A percentile compares a stretch with the other conserved stretches of the same genome.
Evolutionary conservation across 1,140 invertebrate species (phyloP).

Genomic region (Venustaconcha ellipsiformis): DNA sequence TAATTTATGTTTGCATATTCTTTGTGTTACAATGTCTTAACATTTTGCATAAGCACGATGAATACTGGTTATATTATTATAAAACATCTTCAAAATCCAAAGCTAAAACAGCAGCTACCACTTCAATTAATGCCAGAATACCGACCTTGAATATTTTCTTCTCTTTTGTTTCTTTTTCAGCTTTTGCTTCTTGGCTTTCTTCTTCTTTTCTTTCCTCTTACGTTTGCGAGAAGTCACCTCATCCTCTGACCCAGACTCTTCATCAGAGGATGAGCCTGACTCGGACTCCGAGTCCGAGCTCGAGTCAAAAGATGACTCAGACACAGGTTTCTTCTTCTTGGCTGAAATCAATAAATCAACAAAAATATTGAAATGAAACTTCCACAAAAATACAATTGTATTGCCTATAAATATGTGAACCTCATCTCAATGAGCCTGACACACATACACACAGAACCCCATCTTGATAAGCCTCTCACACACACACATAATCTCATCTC

Average conservation of each 20-base stretch:
- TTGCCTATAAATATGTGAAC: no score
- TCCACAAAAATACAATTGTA: not conserved
- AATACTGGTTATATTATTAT: no score
- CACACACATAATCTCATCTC: not conserved
- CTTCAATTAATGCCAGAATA: not conserved
- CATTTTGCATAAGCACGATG: no score
- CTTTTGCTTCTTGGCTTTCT: constrained; percentile 44
- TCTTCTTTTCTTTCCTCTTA: constrained; percentile 52
- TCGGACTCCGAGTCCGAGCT: constrained; percentile 43
- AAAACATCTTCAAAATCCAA: no score
- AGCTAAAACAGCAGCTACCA: no score
- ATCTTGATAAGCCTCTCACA: not conserved
- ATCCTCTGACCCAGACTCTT: constrained; percentile 35
- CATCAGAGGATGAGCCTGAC: not conserved
- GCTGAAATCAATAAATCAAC: not conserved
- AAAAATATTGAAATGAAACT: not conserved
- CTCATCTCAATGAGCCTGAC: not conserved
- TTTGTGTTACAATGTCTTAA: no score
- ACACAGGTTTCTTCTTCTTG: not conserved
- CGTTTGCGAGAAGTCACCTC: constrained; percentile 44
- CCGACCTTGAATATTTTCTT: constrained; percentile 39
- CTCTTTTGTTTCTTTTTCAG: constrained; percentile 51
- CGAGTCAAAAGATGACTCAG: constrained; percentile 13
- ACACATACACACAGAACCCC: not conserved
- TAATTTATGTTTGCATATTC: no score